Evolutionary conservation across 1,140 invertebrate genomes (phyloP), one percentile per base, ranked within the genome.

Genomic region (Pogonus chalceus): DNA sequence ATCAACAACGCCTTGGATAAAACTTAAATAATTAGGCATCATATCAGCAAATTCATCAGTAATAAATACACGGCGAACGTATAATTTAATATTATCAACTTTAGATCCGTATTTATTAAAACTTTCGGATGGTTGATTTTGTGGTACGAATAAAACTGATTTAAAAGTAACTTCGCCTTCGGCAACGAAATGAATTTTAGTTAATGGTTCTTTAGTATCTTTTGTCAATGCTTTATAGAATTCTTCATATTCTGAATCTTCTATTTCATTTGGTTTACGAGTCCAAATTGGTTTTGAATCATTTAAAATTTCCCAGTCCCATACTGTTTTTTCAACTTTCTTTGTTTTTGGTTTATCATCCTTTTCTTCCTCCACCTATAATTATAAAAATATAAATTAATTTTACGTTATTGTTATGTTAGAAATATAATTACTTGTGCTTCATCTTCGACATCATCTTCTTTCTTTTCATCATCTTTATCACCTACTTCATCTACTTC

Each of bases 1-100:
- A 72, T 99, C 97, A 22, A 99, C 96, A 56, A 99, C 88, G 64
- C 97, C 97, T 59, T 87, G 82, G 51, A 97, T 81, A 68, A 99
- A 99, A 49, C 79, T 86, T 56, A 99, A 76, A 69, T 98, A 99
- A 69, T 94, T 97, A 49, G 97, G 97, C 85, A 99, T 92, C 86
- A 99, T 93, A 66, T 99, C 96, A 66, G 94, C 93, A 75, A 99
- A 98, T 75, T 99, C 93, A 64, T 99, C 96, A 14, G 96, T 99
- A 70, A 99, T 99, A 72, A 99, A 99, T 14, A 99, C 96, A 55
- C 96, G 78, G 58, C 96, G 80, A 12, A 99, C 96, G 68, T 94
- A 99, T 26, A 97, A 74, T 75, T 97, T 98, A 62, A 98, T 97
- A 69, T 95, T 90, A 68, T 98, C 93, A 1, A 85, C 85, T 60